A percentile compares a stretch with the other conserved stretches of the same genome.
These are phyloP conservation scores for Dicyrtomina minuta DNA, from an alignment of 2,888 invertebrate species.

Conservation along the genomic window DNA sequence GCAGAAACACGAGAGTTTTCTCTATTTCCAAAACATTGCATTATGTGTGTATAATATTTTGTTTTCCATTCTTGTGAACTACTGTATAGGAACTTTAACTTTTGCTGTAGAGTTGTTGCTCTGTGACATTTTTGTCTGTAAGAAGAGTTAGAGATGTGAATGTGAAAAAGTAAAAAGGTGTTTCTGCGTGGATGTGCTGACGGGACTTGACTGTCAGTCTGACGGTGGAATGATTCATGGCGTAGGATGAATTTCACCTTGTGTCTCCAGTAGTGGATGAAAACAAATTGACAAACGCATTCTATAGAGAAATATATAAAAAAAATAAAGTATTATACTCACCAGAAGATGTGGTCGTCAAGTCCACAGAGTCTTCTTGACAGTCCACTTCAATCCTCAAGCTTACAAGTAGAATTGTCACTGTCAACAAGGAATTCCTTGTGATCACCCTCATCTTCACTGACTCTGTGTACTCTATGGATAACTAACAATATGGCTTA, in stretches of 20 bases:
- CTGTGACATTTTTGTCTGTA: too few species aligned
- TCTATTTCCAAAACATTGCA: too few species aligned
- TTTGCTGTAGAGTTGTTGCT: too few species aligned
- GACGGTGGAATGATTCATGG: conserved; percentile 5
- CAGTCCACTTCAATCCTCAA: conserved; percentile 24
- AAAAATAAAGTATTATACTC: neutral
- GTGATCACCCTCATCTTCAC: conserved; percentile 18
- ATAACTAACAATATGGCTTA: too few species aligned
- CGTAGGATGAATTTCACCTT: conserved; percentile 1
- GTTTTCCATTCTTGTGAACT: too few species aligned
- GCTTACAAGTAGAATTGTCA: conserved; percentile 11
- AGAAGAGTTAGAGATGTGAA: too few species aligned
- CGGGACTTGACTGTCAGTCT: too few species aligned
- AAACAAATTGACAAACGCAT: conserved; percentile 5
- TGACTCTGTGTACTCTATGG: neutral
- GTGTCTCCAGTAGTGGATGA: neutral
- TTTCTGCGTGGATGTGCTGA: too few species aligned
- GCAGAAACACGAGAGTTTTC: too few species aligned
- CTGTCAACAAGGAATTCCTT: conserved; percentile 19
- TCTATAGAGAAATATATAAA: neutral
- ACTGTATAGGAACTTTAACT: too few species aligned
- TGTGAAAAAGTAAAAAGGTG: too few species aligned
- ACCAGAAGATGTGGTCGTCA: conserved; percentile 18
- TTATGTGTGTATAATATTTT: too few species aligned
- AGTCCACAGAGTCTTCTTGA: conserved; percentile 22